Evolutionary conservation across 2,797 vertebrate species (phyloP).

Genomic region (Mycteria americana): DNA sequence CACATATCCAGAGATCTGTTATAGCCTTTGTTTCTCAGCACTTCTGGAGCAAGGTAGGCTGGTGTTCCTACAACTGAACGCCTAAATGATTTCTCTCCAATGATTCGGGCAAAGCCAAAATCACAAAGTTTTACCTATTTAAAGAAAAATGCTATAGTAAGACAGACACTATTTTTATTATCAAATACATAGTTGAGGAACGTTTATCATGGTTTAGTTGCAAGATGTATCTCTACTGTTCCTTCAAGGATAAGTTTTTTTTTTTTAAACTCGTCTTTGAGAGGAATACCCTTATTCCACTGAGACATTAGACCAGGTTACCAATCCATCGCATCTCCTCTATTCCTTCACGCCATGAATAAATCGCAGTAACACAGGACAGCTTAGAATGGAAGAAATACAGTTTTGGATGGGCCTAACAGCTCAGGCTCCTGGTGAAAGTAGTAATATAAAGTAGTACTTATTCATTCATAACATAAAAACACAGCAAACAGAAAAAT

Average conservation of each 20-base stretch:
- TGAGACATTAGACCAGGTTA: neutral
- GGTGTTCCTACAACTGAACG: slow-evolving; percentile 96
- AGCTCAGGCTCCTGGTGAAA: neutral
- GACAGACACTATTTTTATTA: neutral
- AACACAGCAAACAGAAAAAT: neutral
- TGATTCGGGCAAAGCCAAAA: slow-evolving; percentile 96
- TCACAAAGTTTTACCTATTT: slow-evolving; percentile 95
- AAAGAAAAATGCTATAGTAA: slow-evolving; percentile 10
- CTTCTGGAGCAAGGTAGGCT: slow-evolving; percentile 94
- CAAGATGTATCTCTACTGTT: neutral
- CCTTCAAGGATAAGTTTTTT: neutral
- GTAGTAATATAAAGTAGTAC: neutral
- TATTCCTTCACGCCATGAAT: neutral
- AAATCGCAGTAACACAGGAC: neutral
- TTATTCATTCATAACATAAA: neutral
- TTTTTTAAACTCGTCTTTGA: neutral
- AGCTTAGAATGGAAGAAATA: neutral
- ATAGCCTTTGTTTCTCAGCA: slow-evolving; percentile 94
- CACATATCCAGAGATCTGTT: slow-evolving; percentile 98
- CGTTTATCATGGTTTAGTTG: neutral
- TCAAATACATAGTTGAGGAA: neutral
- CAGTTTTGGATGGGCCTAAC: neutral
- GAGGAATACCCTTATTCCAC: neutral
- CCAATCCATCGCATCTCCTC: neutral
- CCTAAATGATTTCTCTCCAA: slow-evolving; percentile 95